Percentiles rank a stretch among this genome's conserved stretches.
Conservation (phyloP, 2,888 invertebrate species). For the Automeris io region DNA sequence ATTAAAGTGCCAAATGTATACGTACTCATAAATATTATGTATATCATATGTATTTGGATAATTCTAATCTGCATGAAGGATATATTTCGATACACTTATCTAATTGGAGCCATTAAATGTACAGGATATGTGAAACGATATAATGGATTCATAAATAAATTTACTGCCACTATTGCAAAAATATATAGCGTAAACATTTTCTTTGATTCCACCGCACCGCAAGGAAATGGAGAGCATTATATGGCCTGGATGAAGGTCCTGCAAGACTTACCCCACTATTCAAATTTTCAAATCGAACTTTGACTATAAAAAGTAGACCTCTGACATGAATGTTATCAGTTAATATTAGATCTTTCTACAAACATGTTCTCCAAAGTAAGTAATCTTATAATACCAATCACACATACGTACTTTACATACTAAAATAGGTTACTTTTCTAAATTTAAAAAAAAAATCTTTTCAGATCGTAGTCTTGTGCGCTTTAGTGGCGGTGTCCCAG, state of each 20-base stretch:
- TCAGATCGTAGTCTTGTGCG: conserved; percentile 40
- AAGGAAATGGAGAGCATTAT: too few species aligned
- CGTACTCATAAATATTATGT: too few species aligned
- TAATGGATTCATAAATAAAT: too few species aligned
- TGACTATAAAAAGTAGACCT: conserved; percentile 3
- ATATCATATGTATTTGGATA: too few species aligned
- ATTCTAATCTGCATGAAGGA: too few species aligned
- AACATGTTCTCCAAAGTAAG: conserved; percentile 55
- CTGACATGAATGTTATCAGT: background rate
- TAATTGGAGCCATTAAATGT: too few species aligned
- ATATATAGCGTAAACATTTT: too few species aligned
- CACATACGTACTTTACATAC: background rate
- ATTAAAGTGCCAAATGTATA: too few species aligned
- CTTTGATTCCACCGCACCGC: too few species aligned
- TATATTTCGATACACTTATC: too few species aligned
- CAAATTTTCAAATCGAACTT: background rate
- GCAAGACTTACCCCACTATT: conserved; percentile 5
- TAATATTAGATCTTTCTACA: conserved; percentile 24
- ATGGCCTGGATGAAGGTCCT: background rate
- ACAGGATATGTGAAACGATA: too few species aligned
- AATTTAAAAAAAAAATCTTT: conserved; percentile 11
- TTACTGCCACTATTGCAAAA: too few species aligned
- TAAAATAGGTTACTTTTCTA: background rate
- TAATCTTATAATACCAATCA: conserved; percentile 8
- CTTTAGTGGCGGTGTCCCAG: conserved; percentile 37